phyloP scores from a whole-genome alignment of 2,113 vertebrate species.

The Mastomys coucha region DNA sequence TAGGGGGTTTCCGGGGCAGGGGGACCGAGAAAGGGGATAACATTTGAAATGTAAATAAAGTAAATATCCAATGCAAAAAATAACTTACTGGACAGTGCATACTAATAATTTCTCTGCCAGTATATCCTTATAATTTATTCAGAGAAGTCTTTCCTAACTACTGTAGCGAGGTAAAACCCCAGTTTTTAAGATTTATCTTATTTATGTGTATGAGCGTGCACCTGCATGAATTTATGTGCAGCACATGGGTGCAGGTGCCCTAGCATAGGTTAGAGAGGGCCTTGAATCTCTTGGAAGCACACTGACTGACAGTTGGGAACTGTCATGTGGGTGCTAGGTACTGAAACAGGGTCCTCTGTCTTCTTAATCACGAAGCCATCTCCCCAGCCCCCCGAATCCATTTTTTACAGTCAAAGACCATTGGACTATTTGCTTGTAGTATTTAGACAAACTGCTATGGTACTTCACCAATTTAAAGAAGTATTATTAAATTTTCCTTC shows the following conservation, averaged over 20 bases:
- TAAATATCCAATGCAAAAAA: not conserved
- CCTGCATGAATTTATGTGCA: not conserved
- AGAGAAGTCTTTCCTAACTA: not conserved
- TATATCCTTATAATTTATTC: not conserved
- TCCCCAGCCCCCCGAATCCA: not conserved
- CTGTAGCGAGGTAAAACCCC: not conserved
- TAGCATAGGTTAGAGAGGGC: not conserved
- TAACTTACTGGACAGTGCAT: not conserved
- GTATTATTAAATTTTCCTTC: constrained; percentile 8
- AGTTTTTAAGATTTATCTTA: not conserved
- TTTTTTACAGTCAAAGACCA: not conserved
- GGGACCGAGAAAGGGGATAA: too few relatives aligned
- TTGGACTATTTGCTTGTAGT: not conserved
- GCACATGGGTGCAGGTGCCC: not conserved
- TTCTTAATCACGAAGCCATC: not conserved
- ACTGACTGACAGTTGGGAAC: not conserved
- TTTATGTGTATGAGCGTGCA: not conserved
- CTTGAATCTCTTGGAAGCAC: not conserved
- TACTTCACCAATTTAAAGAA: not conserved
- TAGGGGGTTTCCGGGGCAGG: too few relatives aligned
- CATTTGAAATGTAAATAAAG: too few relatives aligned
- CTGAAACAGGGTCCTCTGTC: not conserved
- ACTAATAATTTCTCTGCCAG: not conserved
- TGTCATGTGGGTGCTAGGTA: not conserved
- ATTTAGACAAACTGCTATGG: not conserved